Conservation (phyloP, 2,888 invertebrate species). For the Coelopa pilipes region DNA sequence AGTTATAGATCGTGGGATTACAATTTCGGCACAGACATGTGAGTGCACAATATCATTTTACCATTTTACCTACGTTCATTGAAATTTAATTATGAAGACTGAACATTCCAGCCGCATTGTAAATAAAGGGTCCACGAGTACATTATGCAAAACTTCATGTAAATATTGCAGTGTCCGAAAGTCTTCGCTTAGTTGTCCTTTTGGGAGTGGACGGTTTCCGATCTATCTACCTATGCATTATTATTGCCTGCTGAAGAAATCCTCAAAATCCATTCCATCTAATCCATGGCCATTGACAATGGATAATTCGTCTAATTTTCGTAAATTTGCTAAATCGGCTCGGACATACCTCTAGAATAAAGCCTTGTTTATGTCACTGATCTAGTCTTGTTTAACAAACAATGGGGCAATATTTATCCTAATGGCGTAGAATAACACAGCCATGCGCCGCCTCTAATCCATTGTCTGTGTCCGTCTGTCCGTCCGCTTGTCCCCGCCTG, state of each 20-base stretch:
- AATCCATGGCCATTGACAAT: slow-evolving; percentile 51
- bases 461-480: slow-evolving; percentile 19
- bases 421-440: slow-evolving; percentile 57
- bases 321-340: slow-evolving; percentile 60
- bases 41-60: slow-evolving; percentile 28
- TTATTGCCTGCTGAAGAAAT: neutral
- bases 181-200: too few species aligned
- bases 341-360: slow-evolving; percentile 52
- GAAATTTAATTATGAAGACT: too few species aligned
- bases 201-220: too few species aligned
- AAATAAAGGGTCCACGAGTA: too few species aligned
- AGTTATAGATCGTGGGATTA: slow-evolving; percentile 20
- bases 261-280: slow-evolving; percentile 6
- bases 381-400: slow-evolving; percentile 64
- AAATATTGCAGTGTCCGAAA: too few species aligned
- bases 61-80: neutral
- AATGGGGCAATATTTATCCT: slow-evolving; percentile 61
- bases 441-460: slow-evolving; percentile 46
- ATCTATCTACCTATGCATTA: neutral
- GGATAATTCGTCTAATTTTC: slow-evolving; percentile 53
- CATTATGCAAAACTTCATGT: too few species aligned
- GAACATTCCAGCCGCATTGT: too few species aligned
- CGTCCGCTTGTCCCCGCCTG: too few species aligned
- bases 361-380: slow-evolving; percentile 61
- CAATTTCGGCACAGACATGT: slow-evolving; percentile 3